A percentile compares a stretch with the other conserved stretches of the same genome.
These are phyloP conservation scores for Oryzias melastigma DNA, from an alignment of 2,113 vertebrate species.

Conservation along the genomic window DNA sequence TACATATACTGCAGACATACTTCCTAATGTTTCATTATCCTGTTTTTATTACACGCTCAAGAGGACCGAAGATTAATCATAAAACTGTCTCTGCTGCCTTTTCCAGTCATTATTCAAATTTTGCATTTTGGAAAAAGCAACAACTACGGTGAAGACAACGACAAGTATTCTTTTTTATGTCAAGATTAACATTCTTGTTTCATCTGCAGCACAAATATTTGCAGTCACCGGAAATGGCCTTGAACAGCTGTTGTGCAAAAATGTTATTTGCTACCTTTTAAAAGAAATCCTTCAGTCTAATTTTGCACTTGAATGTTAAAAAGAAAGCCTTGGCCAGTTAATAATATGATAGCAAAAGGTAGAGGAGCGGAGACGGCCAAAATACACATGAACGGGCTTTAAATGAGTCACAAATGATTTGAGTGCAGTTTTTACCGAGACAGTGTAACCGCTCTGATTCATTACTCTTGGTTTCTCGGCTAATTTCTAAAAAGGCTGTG, in stretches of 20 bases:
- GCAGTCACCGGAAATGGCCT: constrained; percentile 28
- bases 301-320: constrained; percentile 44
- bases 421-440: constrained; percentile 14
- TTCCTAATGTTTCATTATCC: constrained; percentile 28
- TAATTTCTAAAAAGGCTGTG: constrained; percentile 37
- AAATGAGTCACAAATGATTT: constrained; percentile 21
- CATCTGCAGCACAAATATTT: constrained; percentile 8
- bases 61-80: constrained; percentile 18
- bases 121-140: background rate
- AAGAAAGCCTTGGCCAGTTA: constrained; percentile 30
- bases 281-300: constrained; percentile 22
- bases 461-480: constrained; percentile 22
- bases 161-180: background rate
- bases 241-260: constrained; percentile 30
- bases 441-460: constrained; percentile 15
- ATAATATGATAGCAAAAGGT: constrained; percentile 13
- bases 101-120: background rate
- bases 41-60: constrained; percentile 34
- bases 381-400: background rate
- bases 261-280: constrained; percentile 18
- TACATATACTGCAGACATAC: constrained; percentile 29
- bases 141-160: no score
- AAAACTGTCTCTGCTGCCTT: constrained; percentile 5
- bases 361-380: constrained; percentile 2
- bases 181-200: constrained; percentile 14